A percentile compares a stretch with the other conserved stretches of the same genome.
Evolutionary conservation across 2,113 vertebrate genomes (phyloP).

Genomic region (Leptodactylus fuscus): DNA sequence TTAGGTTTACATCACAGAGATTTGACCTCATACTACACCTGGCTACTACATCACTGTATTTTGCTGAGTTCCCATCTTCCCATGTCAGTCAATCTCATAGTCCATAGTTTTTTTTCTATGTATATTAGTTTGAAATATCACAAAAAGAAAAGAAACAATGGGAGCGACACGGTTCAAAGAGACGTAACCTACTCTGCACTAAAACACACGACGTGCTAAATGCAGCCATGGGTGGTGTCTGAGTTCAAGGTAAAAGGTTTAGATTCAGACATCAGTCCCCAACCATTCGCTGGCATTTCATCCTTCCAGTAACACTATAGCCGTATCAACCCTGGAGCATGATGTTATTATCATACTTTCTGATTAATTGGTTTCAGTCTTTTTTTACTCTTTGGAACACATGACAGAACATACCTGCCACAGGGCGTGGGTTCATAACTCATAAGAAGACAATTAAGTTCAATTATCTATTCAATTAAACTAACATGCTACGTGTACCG

Average conservation of each 20-base stretch:
- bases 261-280: slow-evolving; percentile 2
- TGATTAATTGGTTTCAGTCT: slow-evolving; percentile 45
- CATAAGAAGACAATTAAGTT: slow-evolving; percentile 52
- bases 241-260: neutral
- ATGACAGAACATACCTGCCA: slow-evolving; percentile 43
- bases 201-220: neutral
- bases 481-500: neutral
- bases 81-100: neutral
- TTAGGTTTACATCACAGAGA: neutral
- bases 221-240: neutral
- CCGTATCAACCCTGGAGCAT: slow-evolving; percentile 39
- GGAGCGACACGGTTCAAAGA: neutral
- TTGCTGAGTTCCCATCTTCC: neutral
- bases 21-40: neutral
- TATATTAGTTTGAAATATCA: neutral
- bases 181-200: neutral
- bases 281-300: too few relatives aligned
- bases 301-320: slow-evolving; percentile 15
- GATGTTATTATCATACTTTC: slow-evolving; percentile 50
- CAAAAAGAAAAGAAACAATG: neutral
- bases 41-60: neutral
- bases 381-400: slow-evolving; percentile 17
- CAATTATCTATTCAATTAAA: slow-evolving; percentile 57
- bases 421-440: slow-evolving; percentile 50
- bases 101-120: neutral